Percentiles rank a stretch among this genome's conserved stretches.
Evolutionary conservation across 2,797 vertebrate genomes (phyloP).

Genomic region (Anisognathus igniventris): DNA sequence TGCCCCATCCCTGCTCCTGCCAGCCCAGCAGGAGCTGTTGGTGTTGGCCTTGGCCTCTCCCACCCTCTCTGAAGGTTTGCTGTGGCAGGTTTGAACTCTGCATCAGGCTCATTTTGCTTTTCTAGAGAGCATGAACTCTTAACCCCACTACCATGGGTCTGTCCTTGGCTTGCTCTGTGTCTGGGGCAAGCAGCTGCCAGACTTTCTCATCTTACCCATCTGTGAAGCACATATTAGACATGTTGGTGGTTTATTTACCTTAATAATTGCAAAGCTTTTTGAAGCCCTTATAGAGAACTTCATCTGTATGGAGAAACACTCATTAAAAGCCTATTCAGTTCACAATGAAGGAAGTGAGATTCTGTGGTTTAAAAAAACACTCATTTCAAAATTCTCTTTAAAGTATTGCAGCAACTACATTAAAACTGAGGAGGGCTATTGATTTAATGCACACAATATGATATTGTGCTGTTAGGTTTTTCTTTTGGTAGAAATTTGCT

Average conservation of each 20-base stretch:
- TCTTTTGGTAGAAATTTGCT: background rate
- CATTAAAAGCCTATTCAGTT: background rate
- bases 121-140: background rate
- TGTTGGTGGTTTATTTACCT: background rate
- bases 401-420: background rate
- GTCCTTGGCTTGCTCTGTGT: background rate
- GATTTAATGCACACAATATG: background rate
- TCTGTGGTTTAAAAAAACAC: background rate
- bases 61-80: background rate
- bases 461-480: background rate
- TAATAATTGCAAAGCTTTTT: background rate
- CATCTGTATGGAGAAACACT: background rate
- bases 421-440: constrained; percentile 4
- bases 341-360: background rate
- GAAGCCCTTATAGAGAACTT: background rate
- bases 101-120: background rate
- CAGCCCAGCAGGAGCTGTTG: background rate
- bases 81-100: background rate
- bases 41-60: background rate
- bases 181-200: background rate
- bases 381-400: background rate
- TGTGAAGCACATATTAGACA: background rate
- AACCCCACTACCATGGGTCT: background rate
- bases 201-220: background rate
- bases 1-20: background rate